Evolutionary conservation across 2,888 invertebrate genomes (phyloP), one percentile per base, ranked within the genome.

Genomic region (Apeira syringaria): DNA sequence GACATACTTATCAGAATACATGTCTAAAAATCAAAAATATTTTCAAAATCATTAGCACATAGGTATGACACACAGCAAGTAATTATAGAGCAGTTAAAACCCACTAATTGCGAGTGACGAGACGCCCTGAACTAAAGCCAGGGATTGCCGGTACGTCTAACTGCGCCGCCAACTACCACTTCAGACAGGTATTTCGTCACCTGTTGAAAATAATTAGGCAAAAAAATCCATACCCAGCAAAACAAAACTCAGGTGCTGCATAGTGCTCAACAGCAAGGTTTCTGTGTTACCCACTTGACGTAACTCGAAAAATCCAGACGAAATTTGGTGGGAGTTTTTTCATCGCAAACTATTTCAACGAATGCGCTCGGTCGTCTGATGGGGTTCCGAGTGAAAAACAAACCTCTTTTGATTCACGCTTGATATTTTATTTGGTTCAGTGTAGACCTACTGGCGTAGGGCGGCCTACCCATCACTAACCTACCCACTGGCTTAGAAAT

Each of bases 121-220:
- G 20, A 77, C 56, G 45, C 43, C 26, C 65, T 74, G 78, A 78
- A 80, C 78, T 77, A 76, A 76, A 78, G 72, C 72, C 77, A 43
- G 41, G 27, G 30, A 35, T 39, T 79, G 68, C 75, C 66, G 75
- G 63, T 65, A 64, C 76, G 82, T 75, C 77, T 73, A 70, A 65
- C 70, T 38, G 29, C 74, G 39, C 41, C 47, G 47, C 49, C 50
- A 45, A 47, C 44, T 20, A 41, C 56, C 79, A 65, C 88, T 88
- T 71, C 80, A 87, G 86, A 85, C 85, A 74, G 62, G 73, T 72
- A 81, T 82, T 85, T 86, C 88, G 88, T 88, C 88, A 88, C 88
- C 88, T 88, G 88, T 87, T 87, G 79, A 84, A 89, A 90, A 90
- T 90, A 90, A 90, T 90, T 90, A 90, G 90, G 86, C 88, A 90